Evolutionary conservation across 2,888 invertebrate genomes (phyloP), one percentile per base, ranked within the genome.

Genomic region (Dioctria rufipes): DNA sequence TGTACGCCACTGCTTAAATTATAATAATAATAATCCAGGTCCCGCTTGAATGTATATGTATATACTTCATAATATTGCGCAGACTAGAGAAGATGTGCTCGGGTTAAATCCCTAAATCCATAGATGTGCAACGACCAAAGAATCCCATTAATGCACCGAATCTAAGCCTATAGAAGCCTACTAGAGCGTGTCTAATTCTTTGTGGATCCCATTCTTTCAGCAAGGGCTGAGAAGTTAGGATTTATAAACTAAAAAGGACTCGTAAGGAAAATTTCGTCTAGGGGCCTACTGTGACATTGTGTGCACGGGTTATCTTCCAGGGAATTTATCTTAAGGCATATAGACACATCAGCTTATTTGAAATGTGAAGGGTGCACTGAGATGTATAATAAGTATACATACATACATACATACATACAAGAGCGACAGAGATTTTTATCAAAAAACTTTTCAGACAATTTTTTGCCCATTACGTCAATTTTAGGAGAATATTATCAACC

Each of bases 91-190:
- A 51, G 51, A 71, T 54, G 54, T 54, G 39, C 37, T 49, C 51
- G 51, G 42, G 71, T 71, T 71, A 71, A 71, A 40, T n/a, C 71
- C 71, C 51, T 54, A 39, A 71, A 75, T 54, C 54, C 63, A 78
- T 65, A 78, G 40, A 67, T 79, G 67, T 58, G 78, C 66, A 79
- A 42, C 67, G 43, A 79, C 69, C 60, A 71, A 58, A 75, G 37
- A 69, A 80, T 80, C 51, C 69, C 60, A 73, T 80, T 77, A 78
- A 80, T 80, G 67, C 80, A 78, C 54, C 42, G 60, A 80, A 46
- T 58, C 66, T 78, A 80, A 80, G 69, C 69, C 78, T 58, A 77
- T 77, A 80, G 60, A 78, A 67, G 49, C 60, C 58, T 25, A 13
- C 54, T 49, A 43, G 67, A 51, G 69, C 78, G 77, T 69, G 37